Conservation (phyloP, 2,113 vertebrate genomes). For the Hippocampus comes region DNA sequence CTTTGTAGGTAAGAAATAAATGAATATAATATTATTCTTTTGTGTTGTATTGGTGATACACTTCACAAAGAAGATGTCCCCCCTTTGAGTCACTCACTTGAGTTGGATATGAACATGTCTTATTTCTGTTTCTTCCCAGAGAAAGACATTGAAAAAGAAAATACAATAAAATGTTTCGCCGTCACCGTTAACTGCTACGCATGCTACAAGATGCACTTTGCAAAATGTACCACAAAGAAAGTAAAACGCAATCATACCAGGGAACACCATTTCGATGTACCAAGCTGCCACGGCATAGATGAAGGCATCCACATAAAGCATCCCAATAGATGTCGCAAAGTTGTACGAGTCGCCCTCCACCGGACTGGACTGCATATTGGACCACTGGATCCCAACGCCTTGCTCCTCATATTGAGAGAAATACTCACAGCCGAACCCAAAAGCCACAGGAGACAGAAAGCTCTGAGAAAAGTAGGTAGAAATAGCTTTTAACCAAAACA, state of each 20-base stretch:
- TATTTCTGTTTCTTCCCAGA: too few species aligned
- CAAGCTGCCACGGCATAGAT: constrained; percentile 80
- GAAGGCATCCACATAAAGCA: constrained; percentile 81
- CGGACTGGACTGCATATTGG: constrained; percentile 74
- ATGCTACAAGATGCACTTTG: neutral
- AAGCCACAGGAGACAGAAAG: constrained; percentile 88
- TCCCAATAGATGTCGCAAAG: constrained; percentile 70
- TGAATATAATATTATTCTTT: too few species aligned
- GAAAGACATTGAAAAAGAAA: neutral
- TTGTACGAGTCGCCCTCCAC: constrained; percentile 79
- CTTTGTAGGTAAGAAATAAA: too few species aligned
- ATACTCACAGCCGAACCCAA: constrained; percentile 88
- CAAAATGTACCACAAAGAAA: neutral
- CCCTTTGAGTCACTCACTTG: neutral
- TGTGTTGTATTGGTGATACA: too few species aligned
- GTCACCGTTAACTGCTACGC: too few species aligned
- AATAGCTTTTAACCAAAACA: neutral
- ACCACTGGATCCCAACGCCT: constrained; percentile 86
- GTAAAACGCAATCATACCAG: constrained; percentile 71
- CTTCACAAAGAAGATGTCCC: too few species aligned
- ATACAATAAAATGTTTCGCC: too few species aligned
- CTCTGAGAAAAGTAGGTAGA: constrained; percentile 67
- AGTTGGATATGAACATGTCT: neutral
- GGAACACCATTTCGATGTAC: constrained; percentile 87
- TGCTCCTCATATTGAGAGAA: constrained; percentile 88